A percentile compares a stretch with the other conserved stretches of the same genome.
phyloP scores from a whole-genome alignment of 1,140 invertebrate genomes.

The Papilio polyxenes region DNA sequence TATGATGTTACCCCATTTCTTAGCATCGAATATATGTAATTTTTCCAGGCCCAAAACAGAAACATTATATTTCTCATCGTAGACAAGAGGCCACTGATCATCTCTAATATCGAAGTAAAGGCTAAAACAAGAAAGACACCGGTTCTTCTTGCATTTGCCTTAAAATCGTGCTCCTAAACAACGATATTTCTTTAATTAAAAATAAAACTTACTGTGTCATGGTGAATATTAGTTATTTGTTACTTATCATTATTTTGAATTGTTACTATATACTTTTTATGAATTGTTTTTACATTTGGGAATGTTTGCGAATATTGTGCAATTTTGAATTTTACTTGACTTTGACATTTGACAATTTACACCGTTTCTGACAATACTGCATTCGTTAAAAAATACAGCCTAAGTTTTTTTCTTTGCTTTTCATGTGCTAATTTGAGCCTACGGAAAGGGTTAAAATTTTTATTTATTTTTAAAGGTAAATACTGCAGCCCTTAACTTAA shows the following conservation, averaged over 20 bases:
- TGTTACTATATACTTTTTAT: neutral
- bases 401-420: neutral
- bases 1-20: constrained; percentile 91
- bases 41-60: constrained; percentile 90
- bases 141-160: constrained; percentile 15
- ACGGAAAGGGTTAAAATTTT: neutral
- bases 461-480: neutral
- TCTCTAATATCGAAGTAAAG: constrained; percentile 75
- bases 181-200: neutral
- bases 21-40: constrained; percentile 93
- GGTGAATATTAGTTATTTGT: constrained; percentile 26
- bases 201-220: constrained; percentile 49
- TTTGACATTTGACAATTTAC: neutral
- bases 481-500: neutral
- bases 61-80: constrained; percentile 90
- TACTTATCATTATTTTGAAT: constrained; percentile 6
- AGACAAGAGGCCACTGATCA: constrained; percentile 87
- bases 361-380: neutral
- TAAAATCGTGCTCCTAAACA: neutral
- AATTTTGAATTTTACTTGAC: constrained; percentile 1
- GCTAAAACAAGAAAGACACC: constrained; percentile 50
- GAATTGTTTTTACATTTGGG: neutral
- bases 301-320: neutral
- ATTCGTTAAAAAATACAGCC: neutral
- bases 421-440: neutral